Evolutionary conservation across 2,888 invertebrate genomes (phyloP).

Genomic region (Amitus sp.): DNA sequence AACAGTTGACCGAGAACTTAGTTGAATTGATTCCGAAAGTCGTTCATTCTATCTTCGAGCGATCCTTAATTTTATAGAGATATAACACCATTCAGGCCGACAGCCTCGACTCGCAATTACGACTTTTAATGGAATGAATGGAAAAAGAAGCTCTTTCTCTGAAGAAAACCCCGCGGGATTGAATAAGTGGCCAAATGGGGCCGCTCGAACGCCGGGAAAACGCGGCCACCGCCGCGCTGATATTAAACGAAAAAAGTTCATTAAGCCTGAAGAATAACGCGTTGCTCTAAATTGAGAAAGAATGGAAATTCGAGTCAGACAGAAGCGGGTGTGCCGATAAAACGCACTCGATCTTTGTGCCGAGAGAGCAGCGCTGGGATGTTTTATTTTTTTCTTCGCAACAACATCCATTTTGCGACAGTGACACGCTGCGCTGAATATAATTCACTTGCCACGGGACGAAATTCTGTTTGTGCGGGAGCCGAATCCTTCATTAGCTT

Average conservation of each 20-base stretch:
- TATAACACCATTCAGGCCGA: slow-evolving; percentile 12
- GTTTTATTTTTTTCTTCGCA: slow-evolving; percentile 20
- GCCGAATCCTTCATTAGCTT: slow-evolving; percentile 33
- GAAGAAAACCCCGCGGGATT: background rate
- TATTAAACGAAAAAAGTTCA: background rate
- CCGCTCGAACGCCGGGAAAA: background rate
- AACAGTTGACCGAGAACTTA: background rate
- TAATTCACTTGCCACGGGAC: slow-evolving; percentile 31
- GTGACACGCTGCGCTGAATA: slow-evolving; percentile 22
- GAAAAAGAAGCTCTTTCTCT: background rate
- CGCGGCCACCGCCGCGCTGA: background rate
- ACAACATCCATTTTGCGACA: slow-evolving; percentile 27
- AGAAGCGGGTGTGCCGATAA: background rate
- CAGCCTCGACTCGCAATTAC: slow-evolving; percentile 3
- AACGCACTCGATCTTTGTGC: slow-evolving; percentile 2
- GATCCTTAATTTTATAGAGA: slow-evolving; percentile 23
- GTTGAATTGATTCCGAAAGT: background rate
- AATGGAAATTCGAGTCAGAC: background rate
- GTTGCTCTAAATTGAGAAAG: background rate
- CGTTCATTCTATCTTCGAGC: background rate
- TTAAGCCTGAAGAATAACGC: too few relatives aligned
- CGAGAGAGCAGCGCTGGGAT: background rate
- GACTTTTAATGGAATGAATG: slow-evolving; percentile 1
- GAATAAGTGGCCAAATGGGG: background rate
- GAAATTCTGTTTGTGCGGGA: slow-evolving; percentile 31